A percentile compares a stretch with the other conserved stretches of the same genome.
phyloP scores from a whole-genome alignment of 1,140 invertebrate species.

The Spodoptera litura region DNA sequence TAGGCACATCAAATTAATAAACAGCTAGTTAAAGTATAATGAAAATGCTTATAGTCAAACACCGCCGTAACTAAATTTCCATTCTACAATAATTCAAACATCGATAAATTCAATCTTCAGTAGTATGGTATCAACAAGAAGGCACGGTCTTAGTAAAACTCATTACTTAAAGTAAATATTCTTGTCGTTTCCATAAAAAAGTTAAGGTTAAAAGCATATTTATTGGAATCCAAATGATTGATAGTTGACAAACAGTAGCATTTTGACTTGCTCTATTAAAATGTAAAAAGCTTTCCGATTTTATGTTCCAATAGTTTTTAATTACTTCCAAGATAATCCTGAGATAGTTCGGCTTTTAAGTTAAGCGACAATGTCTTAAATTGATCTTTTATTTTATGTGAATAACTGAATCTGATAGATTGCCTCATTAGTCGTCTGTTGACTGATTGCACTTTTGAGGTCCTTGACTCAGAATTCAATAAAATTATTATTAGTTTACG shows the following conservation, averaged over 20 bases:
- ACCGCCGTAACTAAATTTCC: too few species aligned
- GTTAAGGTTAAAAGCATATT: not conserved
- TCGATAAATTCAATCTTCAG: too few species aligned
- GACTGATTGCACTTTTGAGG: not conserved
- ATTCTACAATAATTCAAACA: too few species aligned
- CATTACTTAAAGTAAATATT: too few species aligned
- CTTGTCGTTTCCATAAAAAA: not conserved
- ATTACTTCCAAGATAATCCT: slow-evolving; percentile 38
- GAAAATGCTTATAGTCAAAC: too few species aligned
- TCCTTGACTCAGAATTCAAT: slow-evolving; percentile 18
- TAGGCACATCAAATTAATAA: too few species aligned
- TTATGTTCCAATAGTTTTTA: slow-evolving; percentile 46
- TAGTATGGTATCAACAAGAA: too few species aligned
- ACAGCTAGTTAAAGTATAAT: too few species aligned
- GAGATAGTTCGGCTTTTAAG: slow-evolving; percentile 26
- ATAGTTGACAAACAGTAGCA: slow-evolving; percentile 38
- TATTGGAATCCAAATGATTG: slow-evolving; percentile 37
- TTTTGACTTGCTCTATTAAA: slow-evolving; percentile 39
- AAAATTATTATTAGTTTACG: not conserved
- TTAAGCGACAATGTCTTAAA: slow-evolving; percentile 28
- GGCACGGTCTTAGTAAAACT: too few species aligned
- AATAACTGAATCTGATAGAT: slow-evolving; percentile 31
- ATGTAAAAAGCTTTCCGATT: slow-evolving; percentile 43
- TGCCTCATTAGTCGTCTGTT: slow-evolving; percentile 11
- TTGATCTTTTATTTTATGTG: slow-evolving; percentile 32